Evolutionary conservation across 2,888 invertebrate species (phyloP).

Genomic region (Tetranychus truncatus): DNA sequence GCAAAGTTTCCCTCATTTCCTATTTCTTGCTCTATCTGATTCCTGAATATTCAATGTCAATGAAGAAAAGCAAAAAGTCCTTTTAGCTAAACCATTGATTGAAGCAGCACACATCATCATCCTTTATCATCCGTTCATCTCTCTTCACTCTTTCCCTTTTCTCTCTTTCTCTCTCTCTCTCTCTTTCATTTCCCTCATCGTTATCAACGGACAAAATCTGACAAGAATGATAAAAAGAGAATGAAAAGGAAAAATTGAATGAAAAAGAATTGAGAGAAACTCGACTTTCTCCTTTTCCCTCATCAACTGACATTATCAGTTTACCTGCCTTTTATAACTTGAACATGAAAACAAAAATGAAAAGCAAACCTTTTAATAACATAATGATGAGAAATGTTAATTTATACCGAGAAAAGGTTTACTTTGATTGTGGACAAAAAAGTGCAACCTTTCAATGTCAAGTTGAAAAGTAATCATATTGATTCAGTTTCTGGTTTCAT

Average conservation of each 20-base stretch:
- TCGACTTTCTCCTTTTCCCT: neutral
- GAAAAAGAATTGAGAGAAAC: neutral
- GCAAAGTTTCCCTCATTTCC: too few species aligned
- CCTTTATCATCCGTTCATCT: neutral
- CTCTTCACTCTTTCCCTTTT: neutral
- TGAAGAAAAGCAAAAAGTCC: neutral
- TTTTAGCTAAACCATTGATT: neutral
- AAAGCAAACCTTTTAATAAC: neutral
- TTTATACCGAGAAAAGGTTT: neutral
- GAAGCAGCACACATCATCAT: neutral
- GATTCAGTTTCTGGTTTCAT: too few species aligned
- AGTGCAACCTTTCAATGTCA: too few species aligned
- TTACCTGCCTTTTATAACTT: neutral
- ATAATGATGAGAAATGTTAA: neutral
- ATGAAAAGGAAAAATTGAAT: neutral
- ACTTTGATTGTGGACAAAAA: neutral
- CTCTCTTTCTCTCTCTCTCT: neutral
- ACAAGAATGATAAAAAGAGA: neutral
- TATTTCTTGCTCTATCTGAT: too few species aligned
- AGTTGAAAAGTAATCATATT: too few species aligned
- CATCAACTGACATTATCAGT: neutral
- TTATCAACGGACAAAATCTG: neutral
- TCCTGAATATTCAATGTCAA: neutral
- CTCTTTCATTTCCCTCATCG: neutral
- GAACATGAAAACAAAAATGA: neutral